These are phyloP conservation scores for Coregonus suidteri DNA, from an alignment of 2,797 vertebrate species.

Conservation along the genomic window DNA sequence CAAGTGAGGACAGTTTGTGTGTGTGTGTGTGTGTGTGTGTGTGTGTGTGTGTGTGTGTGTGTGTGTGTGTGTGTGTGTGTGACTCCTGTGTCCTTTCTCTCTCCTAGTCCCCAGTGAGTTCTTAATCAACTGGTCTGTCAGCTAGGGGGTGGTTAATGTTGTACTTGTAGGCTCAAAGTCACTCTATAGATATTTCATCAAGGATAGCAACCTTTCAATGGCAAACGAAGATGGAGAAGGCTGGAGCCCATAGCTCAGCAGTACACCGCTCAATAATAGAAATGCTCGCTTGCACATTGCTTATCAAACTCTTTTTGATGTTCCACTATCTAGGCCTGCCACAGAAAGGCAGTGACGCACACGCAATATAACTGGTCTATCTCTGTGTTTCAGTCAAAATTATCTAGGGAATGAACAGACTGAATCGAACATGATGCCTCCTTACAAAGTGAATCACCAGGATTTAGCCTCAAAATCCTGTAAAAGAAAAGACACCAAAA, in stretches of 20 bases:
- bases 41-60: constrained; percentile 3
- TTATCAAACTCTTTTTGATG: background rate
- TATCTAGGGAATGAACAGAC: constrained; percentile 57
- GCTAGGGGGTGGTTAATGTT: constrained; percentile 44
- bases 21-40: constrained; percentile 5
- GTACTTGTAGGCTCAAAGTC: constrained; percentile 42
- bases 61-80: constrained; percentile 6
- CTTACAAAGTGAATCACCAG: constrained; percentile 74
- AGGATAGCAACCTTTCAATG: constrained; percentile 37
- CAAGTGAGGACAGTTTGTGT: constrained; percentile 16
- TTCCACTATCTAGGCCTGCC: background rate
- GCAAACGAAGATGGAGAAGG: constrained; percentile 16
- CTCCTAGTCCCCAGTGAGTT: constrained; percentile 53
- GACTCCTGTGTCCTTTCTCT: constrained; percentile 30
- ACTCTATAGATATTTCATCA: constrained; percentile 48
- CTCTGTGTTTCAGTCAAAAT: constrained; percentile 58
- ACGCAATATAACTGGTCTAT: constrained; percentile 24
- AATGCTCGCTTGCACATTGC: background rate
- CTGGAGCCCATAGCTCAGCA: background rate
- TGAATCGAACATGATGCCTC: constrained; percentile 69
- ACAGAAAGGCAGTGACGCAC: constrained; percentile 34
- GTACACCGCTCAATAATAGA: background rate
- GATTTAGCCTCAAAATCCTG: constrained; percentile 66
- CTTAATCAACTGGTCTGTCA: constrained; percentile 66
- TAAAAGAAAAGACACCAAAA: constrained; percentile 56